Evolutionary conservation across 2,888 invertebrate species (phyloP), one percentile per base, ranked within the genome.

Genomic region (Drosophila silvestris): DNA sequence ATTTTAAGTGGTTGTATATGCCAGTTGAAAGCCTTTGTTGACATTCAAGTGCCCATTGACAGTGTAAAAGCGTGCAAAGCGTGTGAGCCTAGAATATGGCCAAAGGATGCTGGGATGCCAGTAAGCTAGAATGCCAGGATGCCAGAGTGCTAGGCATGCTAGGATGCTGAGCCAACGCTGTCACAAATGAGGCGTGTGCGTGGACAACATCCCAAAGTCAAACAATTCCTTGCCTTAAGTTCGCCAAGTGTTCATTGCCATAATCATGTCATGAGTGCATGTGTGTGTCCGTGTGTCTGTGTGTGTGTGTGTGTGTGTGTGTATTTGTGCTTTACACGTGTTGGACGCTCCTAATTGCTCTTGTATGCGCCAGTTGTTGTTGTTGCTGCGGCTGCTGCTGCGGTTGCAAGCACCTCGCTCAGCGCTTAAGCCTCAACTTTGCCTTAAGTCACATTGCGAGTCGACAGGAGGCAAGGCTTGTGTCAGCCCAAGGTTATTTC

Each of bases 1-100:
- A 75, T 85, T 90, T 83, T 90, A 90, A 86, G 86, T 86, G 86
- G 85, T 90, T 86, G 86, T 86, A 83, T 90, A 85, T 83, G 89
- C 85, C 86, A 85, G 90, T 74, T 79, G 86, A 89, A 88, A 85
- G 90, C 86, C 79, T 90, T 85, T 88, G 86, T 83, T 90, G 90
- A 90, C 86, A 88, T 83, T 83, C 90, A 88, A 86, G 86, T 90
- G 86, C 81, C 80, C 89, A 86, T 85, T 83, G 85, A 90, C 76
- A 79, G 89, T 88, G 85, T 82, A 88, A 81, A 85, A 82, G 80
- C 83, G 70, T 84, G 70, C 79, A 83, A 57, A 65, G 57, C 26
- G 56, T 37, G 50, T n/a, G 58, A 51, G 50, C 59, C 12, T 12
- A 6, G 35, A n/a, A 41, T 5, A 26, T 19, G 26, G 37, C 5